Base-by-base conservation (phyloP, 2,113 vertebrate genomes). In the Centropus bengalensis region DNA sequence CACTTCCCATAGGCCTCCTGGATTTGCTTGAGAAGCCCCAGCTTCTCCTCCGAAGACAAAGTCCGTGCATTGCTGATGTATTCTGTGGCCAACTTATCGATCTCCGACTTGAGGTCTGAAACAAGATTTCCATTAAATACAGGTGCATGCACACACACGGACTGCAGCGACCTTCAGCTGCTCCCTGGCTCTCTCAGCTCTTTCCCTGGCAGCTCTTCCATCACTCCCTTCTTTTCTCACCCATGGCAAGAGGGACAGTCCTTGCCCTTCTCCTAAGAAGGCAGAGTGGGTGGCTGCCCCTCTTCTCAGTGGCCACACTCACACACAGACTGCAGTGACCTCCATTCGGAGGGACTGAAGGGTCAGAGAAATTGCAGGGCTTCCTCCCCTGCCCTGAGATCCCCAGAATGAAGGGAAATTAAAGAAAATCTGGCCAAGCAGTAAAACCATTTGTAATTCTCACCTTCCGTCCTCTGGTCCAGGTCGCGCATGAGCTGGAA, bases 401-500 rank as follows among this genome's bases (percentile, higher is more conserved):
- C 26, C 47, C 55, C 14, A 0, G 8, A 44, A 69, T 14, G 18
- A 84, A 90, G n/a, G 40, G n/a, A 78, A 55, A 60, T 26, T 26
- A 76, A 42, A 60, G 84, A 6, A 75, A 77, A 79, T 33, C 17
- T 27, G 49, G 13, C 30, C 45, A 58, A 79, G 59, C 58, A 42
- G 26, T 30, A 5, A 68, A 95, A 40, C 10, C 44, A 11, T 7
- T 71, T 28, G 52, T 36, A 44, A 18, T 20, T 91, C 98, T 67
- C 94, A 99, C 99, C 99, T 97, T 99, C 99, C 28, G 99, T 99
- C 93, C 99, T 98, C 95, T 99, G 99, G 96, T 99, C 99, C 68
- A 99, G 97, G 83, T 99, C 99, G 63, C 99, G 97, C 99, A 99
- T 99, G 79, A 99, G 98, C 96, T 99, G 99, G 97, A 99, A 99